phyloP scores from a whole-genome alignment of 1,140 invertebrate genomes.

The Hyphantria cunea region DNA sequence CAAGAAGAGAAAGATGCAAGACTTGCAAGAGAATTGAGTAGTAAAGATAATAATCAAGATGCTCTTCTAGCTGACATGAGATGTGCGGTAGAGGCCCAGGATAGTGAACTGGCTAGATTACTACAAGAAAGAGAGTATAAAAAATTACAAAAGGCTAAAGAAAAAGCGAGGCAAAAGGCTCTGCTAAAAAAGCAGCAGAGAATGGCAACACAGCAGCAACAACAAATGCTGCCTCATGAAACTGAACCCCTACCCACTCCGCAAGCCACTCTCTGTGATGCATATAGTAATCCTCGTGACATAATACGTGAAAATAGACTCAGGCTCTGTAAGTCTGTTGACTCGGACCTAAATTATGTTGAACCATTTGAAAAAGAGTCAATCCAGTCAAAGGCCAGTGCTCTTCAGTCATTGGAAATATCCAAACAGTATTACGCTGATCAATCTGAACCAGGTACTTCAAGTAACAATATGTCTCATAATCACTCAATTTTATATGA shows the following conservation, averaged over 20 bases:
- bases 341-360: slow-evolving; percentile 76
- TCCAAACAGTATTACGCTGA: slow-evolving; percentile 65
- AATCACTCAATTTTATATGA: slow-evolving; percentile 54
- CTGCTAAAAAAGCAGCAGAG: slow-evolving; percentile 70
- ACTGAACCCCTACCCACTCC: slow-evolving; percentile 36
- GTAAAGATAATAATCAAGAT: slow-evolving; percentile 83
- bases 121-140: slow-evolving; percentile 90
- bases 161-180: slow-evolving; percentile 73
- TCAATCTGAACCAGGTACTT: slow-evolving; percentile 46
- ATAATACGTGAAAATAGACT: slow-evolving; percentile 64
- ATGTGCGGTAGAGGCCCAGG: slow-evolving; percentile 94
- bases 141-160: slow-evolving; percentile 72
- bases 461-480: slow-evolving; percentile 52
- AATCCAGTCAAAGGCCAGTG: slow-evolving; percentile 74
- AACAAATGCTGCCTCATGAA: slow-evolving; percentile 19
- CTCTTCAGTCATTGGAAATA: slow-evolving; percentile 65
- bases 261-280: slow-evolving; percentile 66
- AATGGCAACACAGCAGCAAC: slow-evolving; percentile 53
- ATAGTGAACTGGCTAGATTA: slow-evolving; percentile 93
- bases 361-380: slow-evolving; percentile 76
- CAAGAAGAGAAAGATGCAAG: slow-evolving; percentile 85
- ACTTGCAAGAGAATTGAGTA: slow-evolving; percentile 82
- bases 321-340: slow-evolving; percentile 72
- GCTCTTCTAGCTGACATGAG: slow-evolving; percentile 86
- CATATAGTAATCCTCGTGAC: slow-evolving; percentile 73